Evolutionary conservation across 2,888 invertebrate genomes (phyloP).

Genomic region (Phyto melanocephala): DNA sequence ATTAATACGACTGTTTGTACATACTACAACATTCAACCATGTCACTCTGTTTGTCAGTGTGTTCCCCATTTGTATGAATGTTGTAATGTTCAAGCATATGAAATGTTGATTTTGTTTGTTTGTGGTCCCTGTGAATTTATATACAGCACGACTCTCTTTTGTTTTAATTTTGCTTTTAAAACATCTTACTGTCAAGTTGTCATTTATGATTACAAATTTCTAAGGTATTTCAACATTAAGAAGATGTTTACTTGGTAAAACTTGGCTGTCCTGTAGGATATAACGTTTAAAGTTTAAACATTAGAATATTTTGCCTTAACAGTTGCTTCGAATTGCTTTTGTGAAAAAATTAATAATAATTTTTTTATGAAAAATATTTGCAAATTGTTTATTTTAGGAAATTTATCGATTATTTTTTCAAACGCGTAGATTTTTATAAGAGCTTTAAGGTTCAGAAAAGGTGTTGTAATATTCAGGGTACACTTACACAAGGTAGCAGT

Average conservation of each 20-base stretch:
- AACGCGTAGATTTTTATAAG: too few relatives aligned
- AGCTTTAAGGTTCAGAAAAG: too few relatives aligned
- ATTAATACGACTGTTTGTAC: slow-evolving; percentile 2
- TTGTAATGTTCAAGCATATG: slow-evolving; percentile 23
- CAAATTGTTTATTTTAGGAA: too few relatives aligned
- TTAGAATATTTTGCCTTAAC: too few relatives aligned
- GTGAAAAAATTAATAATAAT: too few relatives aligned
- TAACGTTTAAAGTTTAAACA: too few relatives aligned
- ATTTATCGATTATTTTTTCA: too few relatives aligned
- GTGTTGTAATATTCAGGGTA: too few relatives aligned
- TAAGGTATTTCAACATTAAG: not conserved
- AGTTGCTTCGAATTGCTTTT: too few relatives aligned
- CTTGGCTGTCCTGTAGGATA: not conserved
- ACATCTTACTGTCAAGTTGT: slow-evolving; percentile 55
- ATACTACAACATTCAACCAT: not conserved
- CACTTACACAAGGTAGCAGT: too few relatives aligned
- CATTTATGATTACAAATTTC: slow-evolving; percentile 47
- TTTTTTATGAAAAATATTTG: too few relatives aligned
- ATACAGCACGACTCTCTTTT: slow-evolving; percentile 17
- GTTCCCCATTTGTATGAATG: not conserved
- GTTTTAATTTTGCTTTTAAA: slow-evolving; percentile 12
- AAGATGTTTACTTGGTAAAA: not conserved
- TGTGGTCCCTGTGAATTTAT: not conserved
- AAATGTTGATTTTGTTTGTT: slow-evolving; percentile 21
- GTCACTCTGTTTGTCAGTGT: slow-evolving; percentile 24